Base-by-base conservation (phyloP, 2,113 vertebrate genomes). In the Corynorhinus townsendii region DNA sequence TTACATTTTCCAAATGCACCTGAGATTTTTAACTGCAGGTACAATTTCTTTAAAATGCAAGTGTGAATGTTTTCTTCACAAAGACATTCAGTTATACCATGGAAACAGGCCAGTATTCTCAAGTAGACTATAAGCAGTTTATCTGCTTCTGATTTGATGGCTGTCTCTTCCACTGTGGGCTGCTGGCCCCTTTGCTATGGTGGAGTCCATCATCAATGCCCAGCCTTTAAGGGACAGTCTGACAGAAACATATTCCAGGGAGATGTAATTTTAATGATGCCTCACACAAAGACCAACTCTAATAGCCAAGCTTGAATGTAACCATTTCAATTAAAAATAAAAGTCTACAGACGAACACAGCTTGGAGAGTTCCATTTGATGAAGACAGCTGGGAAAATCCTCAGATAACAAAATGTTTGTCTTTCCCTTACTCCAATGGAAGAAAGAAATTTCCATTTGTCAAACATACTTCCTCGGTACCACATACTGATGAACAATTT, bases 31-130 rank as follows among this genome's bases (percentile, higher is more conserved):
- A 77, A 64, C 56, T 11, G 76, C 45, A 76, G 24, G 19, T 89
- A 94, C 93, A 72, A 77, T 77, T 8, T 88, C 28, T 86, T 94
- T 89, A 76, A 77, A 95, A 94, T 80, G 3, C 2, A 30, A 80
- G 4, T 66, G 19, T 71, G 35, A 54, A 75, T 92, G 52, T 71
- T 92, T 62, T 26, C 69, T 49, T 77, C 33, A 86, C 71, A 72
- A 20, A 75, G 35, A 88, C n/a, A 38, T 92, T 96, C 76, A 92
- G 79, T 81, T 92, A 68, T n/a, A 92, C 7, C 0, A 2, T 71
- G 9, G 35, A 93, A 96, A 26, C 45, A 68, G 7, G 22, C 15
- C 59, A 69, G 3, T 49, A 45, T 24, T 94, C 77, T 92, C 28
- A 30, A 92, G 76, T 64, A 71, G 22, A 80, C 68, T 47, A 5